Evolutionary conservation across 2,888 invertebrate genomes (phyloP).

Genomic region (Tubulanus polymorphus): DNA sequence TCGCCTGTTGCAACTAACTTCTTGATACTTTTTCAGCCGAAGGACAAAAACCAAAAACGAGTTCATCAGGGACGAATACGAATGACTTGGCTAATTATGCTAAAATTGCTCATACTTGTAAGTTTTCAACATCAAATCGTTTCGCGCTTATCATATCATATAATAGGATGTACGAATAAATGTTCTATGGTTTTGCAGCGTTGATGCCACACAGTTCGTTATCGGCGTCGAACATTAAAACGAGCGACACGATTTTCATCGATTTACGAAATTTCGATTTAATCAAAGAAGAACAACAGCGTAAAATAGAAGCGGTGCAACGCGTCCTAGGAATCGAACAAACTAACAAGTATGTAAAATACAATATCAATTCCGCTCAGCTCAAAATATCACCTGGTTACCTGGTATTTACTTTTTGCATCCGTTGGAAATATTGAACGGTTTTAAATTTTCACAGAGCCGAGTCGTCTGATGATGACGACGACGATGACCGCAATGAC

Average conservation of each 20-base stretch:
- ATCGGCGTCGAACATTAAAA: conserved; percentile 2
- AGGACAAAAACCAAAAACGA: too few relatives aligned
- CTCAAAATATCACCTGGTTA: too few relatives aligned
- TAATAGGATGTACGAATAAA: conserved; percentile 12
- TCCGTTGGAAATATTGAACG: too few relatives aligned
- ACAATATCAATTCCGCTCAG: too few relatives aligned
- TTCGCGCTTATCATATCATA: neutral
- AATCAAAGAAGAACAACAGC: conserved; percentile 31
- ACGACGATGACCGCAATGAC: conserved; percentile 36
- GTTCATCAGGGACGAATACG: conserved; percentile 32
- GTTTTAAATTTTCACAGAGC: too few relatives aligned
- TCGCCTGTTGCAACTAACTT: too few relatives aligned
- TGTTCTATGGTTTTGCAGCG: neutral
- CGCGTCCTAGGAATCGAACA: conserved; percentile 30
- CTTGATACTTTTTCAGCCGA: too few relatives aligned
- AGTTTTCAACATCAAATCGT: neutral
- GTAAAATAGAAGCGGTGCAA: conserved; percentile 37
- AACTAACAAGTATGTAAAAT: neutral
- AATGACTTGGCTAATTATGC: conserved; percentile 15
- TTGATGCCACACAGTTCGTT: neutral
- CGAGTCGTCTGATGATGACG: conserved; percentile 20
- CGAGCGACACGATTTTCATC: conserved; percentile 39
- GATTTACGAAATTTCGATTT: conserved; percentile 43
- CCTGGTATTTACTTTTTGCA: too few relatives aligned
- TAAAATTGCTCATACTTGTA: neutral